Percentiles rank a stretch among this genome's conserved stretches.
Conservation (phyloP, 2,113 vertebrate genomes). For the Ictalurus furcatus region DNA sequence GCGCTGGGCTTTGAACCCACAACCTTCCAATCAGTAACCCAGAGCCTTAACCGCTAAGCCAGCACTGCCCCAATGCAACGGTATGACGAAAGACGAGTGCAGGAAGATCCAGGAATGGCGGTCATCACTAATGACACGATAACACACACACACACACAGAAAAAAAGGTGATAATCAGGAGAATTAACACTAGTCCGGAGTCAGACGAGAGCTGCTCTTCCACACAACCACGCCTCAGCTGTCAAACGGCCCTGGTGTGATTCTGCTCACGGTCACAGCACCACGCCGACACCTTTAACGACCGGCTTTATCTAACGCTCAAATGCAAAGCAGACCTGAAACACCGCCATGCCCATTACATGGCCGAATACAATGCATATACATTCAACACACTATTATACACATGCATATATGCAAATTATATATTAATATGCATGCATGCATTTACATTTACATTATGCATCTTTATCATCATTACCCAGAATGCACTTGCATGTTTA, state of each 20-base stretch:
- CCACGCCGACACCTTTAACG: not conserved
- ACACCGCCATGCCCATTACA: not conserved
- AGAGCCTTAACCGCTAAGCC: too few species aligned
- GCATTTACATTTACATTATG: not conserved
- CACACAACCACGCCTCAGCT: slow-evolving; percentile 9
- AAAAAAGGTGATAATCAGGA: not conserved
- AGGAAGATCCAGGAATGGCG: not conserved
- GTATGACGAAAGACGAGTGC: not conserved
- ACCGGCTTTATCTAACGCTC: not conserved
- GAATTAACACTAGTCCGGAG: not conserved
- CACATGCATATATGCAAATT: not conserved
- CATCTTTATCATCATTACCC: not conserved
- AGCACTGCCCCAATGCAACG: not conserved
- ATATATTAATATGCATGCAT: not conserved
- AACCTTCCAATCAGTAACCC: too few species aligned
- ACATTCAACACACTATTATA: not conserved
- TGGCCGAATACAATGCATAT: not conserved
- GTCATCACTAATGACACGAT: not conserved
- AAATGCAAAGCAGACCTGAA: slow-evolving; percentile 9
- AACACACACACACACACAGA: not conserved
- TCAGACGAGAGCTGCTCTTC: not conserved
- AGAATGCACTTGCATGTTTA: not conserved
- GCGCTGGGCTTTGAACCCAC: too few species aligned
- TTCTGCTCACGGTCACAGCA: not conserved
- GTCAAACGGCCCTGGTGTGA: not conserved